Conservation (phyloP, 2,113 vertebrate genomes). For the Python bivittatus region DNA sequence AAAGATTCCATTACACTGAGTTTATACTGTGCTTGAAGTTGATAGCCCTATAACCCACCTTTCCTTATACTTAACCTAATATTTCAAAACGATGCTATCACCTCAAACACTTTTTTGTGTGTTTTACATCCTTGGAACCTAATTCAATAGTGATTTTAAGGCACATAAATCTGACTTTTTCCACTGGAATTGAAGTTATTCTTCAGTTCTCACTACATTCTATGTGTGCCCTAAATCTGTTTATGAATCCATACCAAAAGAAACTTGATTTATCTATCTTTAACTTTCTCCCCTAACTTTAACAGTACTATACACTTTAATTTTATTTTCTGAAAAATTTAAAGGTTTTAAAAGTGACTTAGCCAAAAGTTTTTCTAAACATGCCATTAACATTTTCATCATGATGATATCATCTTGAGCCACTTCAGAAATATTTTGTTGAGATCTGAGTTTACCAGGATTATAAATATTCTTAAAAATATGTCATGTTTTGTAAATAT, state of each 20-base stretch:
- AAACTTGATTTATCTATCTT: background rate
- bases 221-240: background rate
- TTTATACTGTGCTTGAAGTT: conserved; percentile 3
- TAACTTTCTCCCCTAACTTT: conserved; percentile 42
- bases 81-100: background rate
- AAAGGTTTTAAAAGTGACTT: conserved; percentile 53
- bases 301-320: background rate
- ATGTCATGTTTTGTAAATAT: background rate
- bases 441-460: conserved; percentile 38
- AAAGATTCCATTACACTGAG: conserved; percentile 1
- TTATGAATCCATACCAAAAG: conserved; percentile 19
- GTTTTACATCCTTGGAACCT: background rate
- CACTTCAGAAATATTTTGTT: conserved; percentile 65
- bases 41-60: background rate
- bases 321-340: conserved; percentile 34
- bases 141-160: conserved; percentile 2
- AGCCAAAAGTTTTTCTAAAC: conserved; percentile 59
- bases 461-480: conserved; percentile 41
- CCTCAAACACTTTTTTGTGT: background rate
- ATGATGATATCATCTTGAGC: conserved; percentile 55
- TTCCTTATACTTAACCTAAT: conserved; percentile 16
- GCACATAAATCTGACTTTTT: background rate
- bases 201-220: background rate
- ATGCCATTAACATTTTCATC: conserved; percentile 64
- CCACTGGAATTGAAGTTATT: conserved; percentile 2